These are phyloP conservation scores for Vireo altiloquus DNA, from an alignment of 2,113 vertebrate species.

Conservation along the genomic window DNA sequence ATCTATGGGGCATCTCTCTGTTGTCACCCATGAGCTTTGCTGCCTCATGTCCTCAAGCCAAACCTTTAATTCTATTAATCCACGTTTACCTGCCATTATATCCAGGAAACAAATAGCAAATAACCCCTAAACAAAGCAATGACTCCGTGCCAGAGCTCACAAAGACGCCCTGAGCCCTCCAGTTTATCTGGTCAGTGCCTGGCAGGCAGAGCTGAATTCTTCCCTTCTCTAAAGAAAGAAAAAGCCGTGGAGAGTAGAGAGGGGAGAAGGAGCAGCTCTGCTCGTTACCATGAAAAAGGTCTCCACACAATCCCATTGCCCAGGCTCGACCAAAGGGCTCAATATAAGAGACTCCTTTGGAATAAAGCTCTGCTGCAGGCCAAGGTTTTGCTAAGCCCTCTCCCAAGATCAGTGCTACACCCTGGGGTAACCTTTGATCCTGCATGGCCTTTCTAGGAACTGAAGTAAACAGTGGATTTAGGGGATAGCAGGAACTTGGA, in stretches of 20 bases:
- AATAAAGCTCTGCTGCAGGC: background rate
- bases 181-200: background rate
- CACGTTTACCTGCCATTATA: background rate
- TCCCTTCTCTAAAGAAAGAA: background rate
- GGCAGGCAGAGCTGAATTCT: background rate
- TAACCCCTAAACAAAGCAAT: background rate
- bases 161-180: background rate
- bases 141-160: background rate
- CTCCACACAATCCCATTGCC: background rate
- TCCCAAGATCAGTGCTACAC: background rate
- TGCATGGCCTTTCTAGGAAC: background rate
- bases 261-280: constrained; percentile 31
- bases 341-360: background rate
- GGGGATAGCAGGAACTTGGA: background rate
- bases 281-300: constrained; percentile 56
- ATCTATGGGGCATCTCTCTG: too few species aligned
- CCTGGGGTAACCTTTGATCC: background rate
- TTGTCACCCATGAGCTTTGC: background rate
- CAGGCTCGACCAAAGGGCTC: background rate
- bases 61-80: background rate
- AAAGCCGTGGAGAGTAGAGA: background rate
- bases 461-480: background rate
- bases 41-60: background rate
- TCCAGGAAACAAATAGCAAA: background rate
- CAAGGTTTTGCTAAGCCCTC: background rate